Evolutionary conservation across 37 sponge, comb jelly and placozoan genomes (phyloP).

Genomic region (Agelas oroides): DNA sequence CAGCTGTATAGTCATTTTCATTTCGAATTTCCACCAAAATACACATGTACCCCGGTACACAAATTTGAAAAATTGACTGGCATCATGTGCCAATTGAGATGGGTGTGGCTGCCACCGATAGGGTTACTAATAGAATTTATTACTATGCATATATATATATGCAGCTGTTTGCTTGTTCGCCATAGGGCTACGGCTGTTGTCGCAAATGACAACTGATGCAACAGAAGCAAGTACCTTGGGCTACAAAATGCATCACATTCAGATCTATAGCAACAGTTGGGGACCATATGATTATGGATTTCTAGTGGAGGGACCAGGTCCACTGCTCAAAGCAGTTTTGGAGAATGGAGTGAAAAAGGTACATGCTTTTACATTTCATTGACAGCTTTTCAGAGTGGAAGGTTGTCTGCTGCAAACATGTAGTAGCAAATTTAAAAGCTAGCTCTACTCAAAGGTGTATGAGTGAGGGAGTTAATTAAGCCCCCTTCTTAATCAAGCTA

Average conservation of each 20-base stretch:
- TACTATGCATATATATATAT: too few relatives aligned
- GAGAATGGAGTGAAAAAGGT: conserved; percentile 37
- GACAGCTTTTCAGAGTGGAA: not conserved
- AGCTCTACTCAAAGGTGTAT: not conserved
- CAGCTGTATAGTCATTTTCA: not conserved
- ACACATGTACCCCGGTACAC: too few relatives aligned
- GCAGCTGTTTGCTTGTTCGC: not conserved
- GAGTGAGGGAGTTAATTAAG: too few relatives aligned
- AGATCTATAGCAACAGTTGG: conserved; percentile 94
- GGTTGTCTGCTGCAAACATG: not conserved
- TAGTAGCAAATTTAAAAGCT: not conserved
- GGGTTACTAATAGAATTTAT: too few relatives aligned
- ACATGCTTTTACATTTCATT: not conserved
- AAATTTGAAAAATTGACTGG: too few relatives aligned
- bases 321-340: conserved; percentile 64
- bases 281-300: conserved; percentile 92
- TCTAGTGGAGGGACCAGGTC: conserved; percentile 87
- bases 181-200: conserved; percentile 35
- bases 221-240: conserved; percentile 80
- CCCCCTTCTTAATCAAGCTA: too few relatives aligned
- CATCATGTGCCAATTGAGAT: too few relatives aligned
- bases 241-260: conserved; percentile 59
- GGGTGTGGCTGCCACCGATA: too few relatives aligned
- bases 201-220: conserved; percentile 68
- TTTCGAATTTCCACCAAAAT: too few relatives aligned